A percentile compares a stretch with the other conserved stretches of the same genome.
These are phyloP conservation scores for Eublepharis macularius DNA, from an alignment of 2,113 vertebrate species.

Conservation along the genomic window DNA sequence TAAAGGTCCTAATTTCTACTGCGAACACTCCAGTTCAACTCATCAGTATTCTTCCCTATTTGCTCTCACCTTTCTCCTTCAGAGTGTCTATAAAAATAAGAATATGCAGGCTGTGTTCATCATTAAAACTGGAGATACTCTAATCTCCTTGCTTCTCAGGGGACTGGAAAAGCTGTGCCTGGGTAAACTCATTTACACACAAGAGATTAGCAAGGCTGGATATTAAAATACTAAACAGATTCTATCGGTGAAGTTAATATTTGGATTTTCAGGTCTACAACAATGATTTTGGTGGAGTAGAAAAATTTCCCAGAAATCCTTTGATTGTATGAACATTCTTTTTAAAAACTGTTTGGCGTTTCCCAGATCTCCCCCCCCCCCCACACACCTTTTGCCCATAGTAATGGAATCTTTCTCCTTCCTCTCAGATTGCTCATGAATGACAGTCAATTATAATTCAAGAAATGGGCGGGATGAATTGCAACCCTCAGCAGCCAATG, in stretches of 20 bases:
- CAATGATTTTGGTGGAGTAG: background rate
- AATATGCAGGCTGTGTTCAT: constrained; percentile 20
- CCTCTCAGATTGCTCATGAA: background rate
- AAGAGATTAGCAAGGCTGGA: constrained; percentile 16
- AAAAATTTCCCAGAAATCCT: background rate
- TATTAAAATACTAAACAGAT: constrained; percentile 18
- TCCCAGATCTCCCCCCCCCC: no score
- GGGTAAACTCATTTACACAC: constrained; percentile 48
- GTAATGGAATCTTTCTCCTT: background rate
- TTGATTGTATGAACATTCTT: background rate
- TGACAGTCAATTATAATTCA: no score
- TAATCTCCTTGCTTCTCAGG: constrained; percentile 41
- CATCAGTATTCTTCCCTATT: constrained; percentile 51
- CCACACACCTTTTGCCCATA: background rate
- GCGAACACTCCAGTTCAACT: constrained; percentile 37
- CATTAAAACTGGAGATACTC: constrained; percentile 33
- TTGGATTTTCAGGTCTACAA: background rate
- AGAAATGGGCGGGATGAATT: background rate
- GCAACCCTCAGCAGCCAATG: background rate
- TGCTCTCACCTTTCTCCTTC: constrained; percentile 53
- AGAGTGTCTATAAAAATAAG: constrained; percentile 28
- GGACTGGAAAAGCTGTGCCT: background rate
- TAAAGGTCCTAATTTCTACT: constrained; percentile 41
- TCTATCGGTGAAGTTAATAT: constrained; percentile 20
- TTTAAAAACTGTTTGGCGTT: background rate